Conservation (phyloP, 2,797 vertebrate genomes). For the Sparidentex hasta region DNA sequence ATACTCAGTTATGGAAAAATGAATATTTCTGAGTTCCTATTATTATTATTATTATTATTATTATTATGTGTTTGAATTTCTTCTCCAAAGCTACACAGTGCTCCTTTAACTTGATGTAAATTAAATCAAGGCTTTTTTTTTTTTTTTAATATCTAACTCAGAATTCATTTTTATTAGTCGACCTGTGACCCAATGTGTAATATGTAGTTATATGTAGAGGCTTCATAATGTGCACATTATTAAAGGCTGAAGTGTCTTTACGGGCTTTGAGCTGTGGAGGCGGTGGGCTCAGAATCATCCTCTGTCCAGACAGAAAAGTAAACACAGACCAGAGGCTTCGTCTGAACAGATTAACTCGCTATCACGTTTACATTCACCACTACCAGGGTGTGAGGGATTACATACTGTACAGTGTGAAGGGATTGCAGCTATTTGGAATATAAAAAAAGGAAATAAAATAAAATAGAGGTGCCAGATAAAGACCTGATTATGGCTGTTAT, state of each 20-base stretch:
- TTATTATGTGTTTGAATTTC: too few species aligned
- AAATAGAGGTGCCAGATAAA: background rate
- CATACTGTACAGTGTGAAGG: constrained; percentile 12
- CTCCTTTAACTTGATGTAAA: background rate
- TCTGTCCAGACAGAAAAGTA: constrained; percentile 67
- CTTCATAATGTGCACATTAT: background rate
- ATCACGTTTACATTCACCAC: constrained; percentile 63
- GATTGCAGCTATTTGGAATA: constrained; percentile 24
- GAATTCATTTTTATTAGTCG: background rate
- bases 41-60: too few species aligned
- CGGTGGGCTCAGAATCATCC: constrained; percentile 57
- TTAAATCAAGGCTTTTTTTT: background rate
- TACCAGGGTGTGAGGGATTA: constrained; percentile 37
- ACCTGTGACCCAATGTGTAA: background rate
- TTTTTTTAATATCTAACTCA: background rate
- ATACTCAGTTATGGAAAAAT: too few species aligned
- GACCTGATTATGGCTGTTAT: background rate
- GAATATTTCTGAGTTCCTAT: too few species aligned
- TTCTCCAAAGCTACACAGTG: background rate
- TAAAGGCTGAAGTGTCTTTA: background rate
- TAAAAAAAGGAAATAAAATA: constrained; percentile 6
- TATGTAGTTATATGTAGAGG: background rate
- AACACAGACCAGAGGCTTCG: constrained; percentile 74
- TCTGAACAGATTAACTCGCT: constrained; percentile 71
- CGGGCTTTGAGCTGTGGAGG: constrained; percentile 30